These are phyloP conservation scores for Corythaixoides concolor DNA, from an alignment of 2,113 vertebrate genomes.

Conservation along the genomic window DNA sequence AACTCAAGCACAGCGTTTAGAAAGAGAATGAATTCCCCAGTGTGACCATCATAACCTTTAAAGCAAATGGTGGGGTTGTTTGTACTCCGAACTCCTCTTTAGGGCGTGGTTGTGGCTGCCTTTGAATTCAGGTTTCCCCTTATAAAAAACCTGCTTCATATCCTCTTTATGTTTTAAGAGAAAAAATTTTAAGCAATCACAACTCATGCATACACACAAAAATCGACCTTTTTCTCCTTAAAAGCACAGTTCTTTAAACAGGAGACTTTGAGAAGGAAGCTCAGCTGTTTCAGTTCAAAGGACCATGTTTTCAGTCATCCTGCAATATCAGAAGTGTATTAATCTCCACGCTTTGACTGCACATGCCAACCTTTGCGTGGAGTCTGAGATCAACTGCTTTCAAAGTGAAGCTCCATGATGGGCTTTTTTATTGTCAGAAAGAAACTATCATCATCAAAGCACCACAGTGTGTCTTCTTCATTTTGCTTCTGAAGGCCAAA, in stretches of 20 bases:
- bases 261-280: background rate
- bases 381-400: background rate
- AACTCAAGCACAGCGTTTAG: accelerated
- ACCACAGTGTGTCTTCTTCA: background rate
- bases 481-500: background rate
- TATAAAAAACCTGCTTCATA: background rate
- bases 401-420: background rate
- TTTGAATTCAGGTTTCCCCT: background rate
- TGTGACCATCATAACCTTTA: accelerated
- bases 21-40: background rate
- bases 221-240: background rate
- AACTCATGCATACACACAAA: accelerated
- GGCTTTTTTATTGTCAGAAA: background rate
- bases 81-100: background rate
- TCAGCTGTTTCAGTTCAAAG: background rate
- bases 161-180: background rate
- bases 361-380: accelerated
- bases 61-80: accelerated
- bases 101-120: background rate
- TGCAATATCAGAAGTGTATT: accelerated
- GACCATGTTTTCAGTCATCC: background rate
- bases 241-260: background rate
- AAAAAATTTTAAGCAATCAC: background rate
- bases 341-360: accelerated
- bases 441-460: background rate